These are phyloP conservation scores for Lamprotornis superbus DNA, from an alignment of 2,113 vertebrate species.

Conservation along the genomic window DNA sequence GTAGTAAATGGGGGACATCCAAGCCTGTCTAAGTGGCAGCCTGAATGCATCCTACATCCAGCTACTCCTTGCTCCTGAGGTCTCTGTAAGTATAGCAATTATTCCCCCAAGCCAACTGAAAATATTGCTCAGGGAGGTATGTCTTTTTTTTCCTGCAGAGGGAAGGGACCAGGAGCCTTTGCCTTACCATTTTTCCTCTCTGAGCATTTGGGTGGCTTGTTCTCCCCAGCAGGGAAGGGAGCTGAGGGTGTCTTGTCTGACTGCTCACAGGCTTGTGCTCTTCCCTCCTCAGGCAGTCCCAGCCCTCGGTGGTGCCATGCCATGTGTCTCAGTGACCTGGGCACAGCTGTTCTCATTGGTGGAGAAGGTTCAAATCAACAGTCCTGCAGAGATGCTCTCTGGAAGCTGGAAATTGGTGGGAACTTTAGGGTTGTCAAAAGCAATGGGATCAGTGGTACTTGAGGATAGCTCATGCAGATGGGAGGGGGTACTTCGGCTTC, in stretches of 20 bases:
- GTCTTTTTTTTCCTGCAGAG: not conserved
- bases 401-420: constrained; percentile 88
- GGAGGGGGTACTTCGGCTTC: not conserved
- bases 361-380: constrained; percentile 76
- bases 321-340: constrained; percentile 83
- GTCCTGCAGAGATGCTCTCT: constrained; percentile 78
- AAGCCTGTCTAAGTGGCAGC: not conserved
- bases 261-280: not conserved
- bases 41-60: not conserved
- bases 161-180: not conserved
- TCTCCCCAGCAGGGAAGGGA: not conserved
- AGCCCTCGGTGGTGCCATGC: constrained; percentile 82
- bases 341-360: constrained; percentile 84
- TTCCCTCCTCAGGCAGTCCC: constrained; percentile 71
- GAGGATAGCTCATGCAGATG: not conserved
- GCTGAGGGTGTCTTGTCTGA: not conserved
- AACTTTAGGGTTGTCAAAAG: not conserved
- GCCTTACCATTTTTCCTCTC: not conserved
- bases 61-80: not conserved
- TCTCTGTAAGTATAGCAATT: not conserved
- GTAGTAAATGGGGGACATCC: not conserved
- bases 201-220: not conserved
- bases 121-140: not conserved
- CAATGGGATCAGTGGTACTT: not conserved
- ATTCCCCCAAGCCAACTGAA: not conserved